Conservation (phyloP, 2,888 invertebrate species). For the Spodoptera exigua region DNA sequence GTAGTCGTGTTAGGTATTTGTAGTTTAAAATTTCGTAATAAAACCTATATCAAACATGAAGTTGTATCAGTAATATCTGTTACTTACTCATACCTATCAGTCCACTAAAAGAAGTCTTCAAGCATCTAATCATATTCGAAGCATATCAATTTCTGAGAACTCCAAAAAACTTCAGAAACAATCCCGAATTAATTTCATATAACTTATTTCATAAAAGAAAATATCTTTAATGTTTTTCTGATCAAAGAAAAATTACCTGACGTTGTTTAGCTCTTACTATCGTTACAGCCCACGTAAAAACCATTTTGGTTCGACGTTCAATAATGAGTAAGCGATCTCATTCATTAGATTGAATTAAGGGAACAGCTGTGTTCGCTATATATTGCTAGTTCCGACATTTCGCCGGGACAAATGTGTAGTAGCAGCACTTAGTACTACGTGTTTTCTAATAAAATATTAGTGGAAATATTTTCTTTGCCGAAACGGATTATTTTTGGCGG, state of each 20-base stretch:
- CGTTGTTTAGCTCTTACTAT: too few relatives aligned
- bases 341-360: slow-evolving; percentile 60
- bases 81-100: too few relatives aligned
- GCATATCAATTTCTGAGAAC: not conserved
- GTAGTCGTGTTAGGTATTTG: too few relatives aligned
- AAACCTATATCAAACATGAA: too few relatives aligned
- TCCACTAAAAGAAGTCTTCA: too few relatives aligned
- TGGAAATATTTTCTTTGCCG: not conserved
- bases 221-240: not conserved
- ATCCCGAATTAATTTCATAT: too few relatives aligned
- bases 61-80: too few relatives aligned
- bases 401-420: slow-evolving; percentile 8
- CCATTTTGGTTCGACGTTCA: slow-evolving; percentile 28
- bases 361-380: slow-evolving; percentile 51
- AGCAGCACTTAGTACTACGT: not conserved
- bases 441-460: not conserved
- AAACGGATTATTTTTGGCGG: too few relatives aligned
- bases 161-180: too few relatives aligned
- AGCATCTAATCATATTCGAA: too few relatives aligned
- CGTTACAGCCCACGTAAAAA: slow-evolving; percentile 25
- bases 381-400: slow-evolving; percentile 19
- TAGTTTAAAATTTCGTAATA: too few relatives aligned
- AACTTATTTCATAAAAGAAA: too few relatives aligned
- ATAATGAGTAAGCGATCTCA: slow-evolving; percentile 52
- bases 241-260: not conserved